Evolutionary conservation across 2,113 vertebrate genomes (phyloP), one percentile per base, ranked within the genome.

Genomic region (Vireo altiloquus): DNA sequence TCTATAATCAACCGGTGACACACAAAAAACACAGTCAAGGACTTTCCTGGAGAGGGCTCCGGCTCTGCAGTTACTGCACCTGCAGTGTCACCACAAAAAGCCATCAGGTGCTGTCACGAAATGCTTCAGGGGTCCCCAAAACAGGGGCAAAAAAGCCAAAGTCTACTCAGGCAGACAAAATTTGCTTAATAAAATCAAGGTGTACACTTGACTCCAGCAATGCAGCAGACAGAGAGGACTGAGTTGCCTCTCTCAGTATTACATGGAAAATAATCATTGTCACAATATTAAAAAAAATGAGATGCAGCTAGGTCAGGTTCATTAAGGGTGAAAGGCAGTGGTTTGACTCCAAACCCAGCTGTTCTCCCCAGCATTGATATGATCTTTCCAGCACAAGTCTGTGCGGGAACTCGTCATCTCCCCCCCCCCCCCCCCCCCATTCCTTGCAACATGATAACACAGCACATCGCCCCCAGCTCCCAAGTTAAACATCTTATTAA

Each of bases 401-500:
- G 54, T 56, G 60, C 24, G 40, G 89, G 87, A 96, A 47, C 65
- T 40, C 23, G 1, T 82, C 78, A 66, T 20, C n/a, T 37, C 22
- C 52, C 31, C 27, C 20, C 40, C 40, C 39, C 39, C 39, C n/a
- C n/a, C n/a, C n/a, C n/a, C n/a, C n/a, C n/a, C 0, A 3, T 15
- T 44, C 69, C 56, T 66, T 66, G 86, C 92, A 87, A 81, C 72
- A 74, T 0, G 47, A 18, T 56, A 91, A 52, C 27, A 31, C 17
- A 28, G 64, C 87, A 81, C 53, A 81, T 83, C 7, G n/a, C 90
- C 84, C 89, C 79, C 89, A 92, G 94, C 87, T 95, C 94, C 28
- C 71, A 33, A 74, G 77, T 89, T 84, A 92, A 95, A 92, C 77
- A 77, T 85, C 96, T 96, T 61, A 71, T 94, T 85, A 93, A 89